Conservation (phyloP, 2,113 vertebrate genomes). For the Colius striatus region DNA sequence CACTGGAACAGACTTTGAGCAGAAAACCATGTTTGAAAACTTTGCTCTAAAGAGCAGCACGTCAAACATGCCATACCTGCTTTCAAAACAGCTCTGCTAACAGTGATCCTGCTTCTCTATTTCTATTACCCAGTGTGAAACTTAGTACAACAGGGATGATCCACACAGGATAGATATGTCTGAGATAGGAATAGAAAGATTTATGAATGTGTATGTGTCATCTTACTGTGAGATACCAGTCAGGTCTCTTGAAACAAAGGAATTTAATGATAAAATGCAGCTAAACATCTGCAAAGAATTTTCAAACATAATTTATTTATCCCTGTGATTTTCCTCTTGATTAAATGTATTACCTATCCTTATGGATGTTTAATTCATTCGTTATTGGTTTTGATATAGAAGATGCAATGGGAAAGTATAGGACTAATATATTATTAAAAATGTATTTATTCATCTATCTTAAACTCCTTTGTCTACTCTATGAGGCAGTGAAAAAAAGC, state of each 20-base stretch:
- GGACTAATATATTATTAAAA: neutral
- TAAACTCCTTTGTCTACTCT: neutral
- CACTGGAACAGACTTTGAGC: neutral
- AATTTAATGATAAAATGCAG: neutral
- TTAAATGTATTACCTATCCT: neutral
- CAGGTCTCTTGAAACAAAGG: neutral
- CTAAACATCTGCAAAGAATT: neutral
- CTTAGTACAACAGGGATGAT: neutral
- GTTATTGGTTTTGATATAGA: neutral
- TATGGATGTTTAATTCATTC: neutral
- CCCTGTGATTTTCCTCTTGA: neutral
- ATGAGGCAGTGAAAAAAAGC: neutral
- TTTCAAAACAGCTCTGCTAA: neutral
- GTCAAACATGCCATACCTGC: neutral
- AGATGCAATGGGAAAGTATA: neutral
- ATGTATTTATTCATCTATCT: neutral
- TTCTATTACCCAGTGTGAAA: neutral
- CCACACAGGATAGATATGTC: neutral
- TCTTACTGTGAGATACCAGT: neutral
- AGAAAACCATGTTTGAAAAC: slow-evolving; percentile 28
- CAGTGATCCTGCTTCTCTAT: neutral
- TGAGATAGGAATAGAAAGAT: neutral
- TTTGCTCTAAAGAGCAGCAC: neutral
- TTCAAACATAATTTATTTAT: neutral
- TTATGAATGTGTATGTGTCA: neutral